phyloP scores from a whole-genome alignment of 2,113 vertebrate genomes.

The Coracopsis vasa region DNA sequence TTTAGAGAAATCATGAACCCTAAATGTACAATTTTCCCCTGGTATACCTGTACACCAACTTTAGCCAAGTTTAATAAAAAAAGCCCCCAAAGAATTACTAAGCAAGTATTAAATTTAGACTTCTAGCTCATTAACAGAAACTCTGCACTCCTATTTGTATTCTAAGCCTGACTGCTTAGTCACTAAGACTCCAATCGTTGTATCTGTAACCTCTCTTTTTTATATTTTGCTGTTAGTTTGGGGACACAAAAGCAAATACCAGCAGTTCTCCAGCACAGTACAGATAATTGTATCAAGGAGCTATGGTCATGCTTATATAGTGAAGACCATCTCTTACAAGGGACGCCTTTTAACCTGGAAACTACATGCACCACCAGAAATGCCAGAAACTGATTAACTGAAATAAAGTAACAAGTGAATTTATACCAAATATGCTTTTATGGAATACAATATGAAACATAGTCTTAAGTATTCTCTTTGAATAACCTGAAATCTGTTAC shows the following conservation, averaged over 20 bases:
- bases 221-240: neutral
- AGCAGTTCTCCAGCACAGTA: neutral
- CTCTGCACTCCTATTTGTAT: neutral
- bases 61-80: neutral
- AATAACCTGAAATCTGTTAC: neutral
- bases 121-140: neutral
- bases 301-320: neutral
- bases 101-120: neutral
- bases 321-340: neutral
- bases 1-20: neutral
- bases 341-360: neutral
- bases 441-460: neutral
- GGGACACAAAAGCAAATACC: neutral
- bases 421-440: neutral
- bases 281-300: neutral
- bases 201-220: neutral
- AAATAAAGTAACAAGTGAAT: neutral
- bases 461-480: neutral
- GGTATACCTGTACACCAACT: neutral
- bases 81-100: neutral
- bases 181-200: neutral
- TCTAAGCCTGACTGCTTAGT: neutral
- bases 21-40: neutral
- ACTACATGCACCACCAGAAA: neutral
- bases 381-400: neutral